These are phyloP conservation scores for Agriopis aurantiaria DNA, from an alignment of 2,888 invertebrate genomes.

Conservation along the genomic window DNA sequence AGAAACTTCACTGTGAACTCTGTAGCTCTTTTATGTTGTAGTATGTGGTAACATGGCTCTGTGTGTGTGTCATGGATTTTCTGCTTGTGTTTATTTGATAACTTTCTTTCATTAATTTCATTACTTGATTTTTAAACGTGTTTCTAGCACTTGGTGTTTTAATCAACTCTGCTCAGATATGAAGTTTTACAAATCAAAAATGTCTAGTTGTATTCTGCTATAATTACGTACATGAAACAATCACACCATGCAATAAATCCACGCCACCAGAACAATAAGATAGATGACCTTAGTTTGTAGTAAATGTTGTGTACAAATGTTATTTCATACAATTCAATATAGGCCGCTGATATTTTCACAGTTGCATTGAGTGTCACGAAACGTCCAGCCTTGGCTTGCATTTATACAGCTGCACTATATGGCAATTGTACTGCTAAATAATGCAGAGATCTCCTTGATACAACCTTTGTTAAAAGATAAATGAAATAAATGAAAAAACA, in stretches of 20 bases:
- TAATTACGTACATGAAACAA: too few relatives aligned
- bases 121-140: background rate
- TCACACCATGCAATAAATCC: too few relatives aligned
- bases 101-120: slow-evolving; percentile 5
- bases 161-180: too few relatives aligned
- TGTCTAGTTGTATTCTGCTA: background rate
- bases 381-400: slow-evolving; percentile 64
- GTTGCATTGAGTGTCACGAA: slow-evolving; percentile 54
- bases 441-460: slow-evolving; percentile 38
- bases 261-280: background rate
- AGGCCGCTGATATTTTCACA: slow-evolving; percentile 29
- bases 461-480: slow-evolving; percentile 24
- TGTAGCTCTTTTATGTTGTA: slow-evolving; percentile 26
- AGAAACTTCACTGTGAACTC: slow-evolving; percentile 25
- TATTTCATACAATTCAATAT: background rate
- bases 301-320: background rate
- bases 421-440: slow-evolving; percentile 46
- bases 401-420: slow-evolving; percentile 68
- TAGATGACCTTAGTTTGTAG: background rate
- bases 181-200: background rate
- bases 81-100: slow-evolving; percentile 9
- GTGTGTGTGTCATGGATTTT: slow-evolving; percentile 27
- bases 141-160: background rate
- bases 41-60: slow-evolving; percentile 16
- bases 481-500: slow-evolving; percentile 7